Evolutionary conservation across 1,140 invertebrate species (phyloP).

Genomic region (Drosophila lini): DNA sequence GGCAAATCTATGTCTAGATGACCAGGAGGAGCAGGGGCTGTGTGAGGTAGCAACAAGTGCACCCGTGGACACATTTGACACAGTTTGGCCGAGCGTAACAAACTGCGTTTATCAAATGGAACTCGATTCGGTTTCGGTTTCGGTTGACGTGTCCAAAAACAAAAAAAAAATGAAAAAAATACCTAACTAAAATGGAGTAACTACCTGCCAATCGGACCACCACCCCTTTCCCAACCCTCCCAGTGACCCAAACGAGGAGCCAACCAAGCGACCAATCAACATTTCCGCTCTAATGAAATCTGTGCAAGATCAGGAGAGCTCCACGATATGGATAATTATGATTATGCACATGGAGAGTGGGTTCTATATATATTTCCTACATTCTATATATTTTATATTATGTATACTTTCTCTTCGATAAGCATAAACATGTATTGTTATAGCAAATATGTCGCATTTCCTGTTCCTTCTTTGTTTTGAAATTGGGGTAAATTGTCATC

Average conservation of each 20-base stretch:
- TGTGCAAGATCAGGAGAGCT: conserved; percentile 28
- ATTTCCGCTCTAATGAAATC: conserved; percentile 55
- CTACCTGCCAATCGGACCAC: conserved; percentile 1
- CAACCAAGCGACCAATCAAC: conserved; percentile 41
- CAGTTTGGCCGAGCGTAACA: conserved; percentile 78
- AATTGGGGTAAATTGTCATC: not conserved
- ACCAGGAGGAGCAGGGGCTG: not conserved
- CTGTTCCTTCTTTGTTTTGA: not conserved
- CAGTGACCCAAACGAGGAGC: conserved; percentile 24
- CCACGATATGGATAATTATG: conserved; percentile 17
- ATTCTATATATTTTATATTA: not conserved
- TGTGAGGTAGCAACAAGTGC: conserved; percentile 48
- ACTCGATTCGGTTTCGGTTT: conserved; percentile 51
- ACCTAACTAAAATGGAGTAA: not conserved
- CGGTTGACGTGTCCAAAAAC: conserved; percentile 67
- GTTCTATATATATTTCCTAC: not conserved
- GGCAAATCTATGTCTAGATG: conserved; percentile 24
- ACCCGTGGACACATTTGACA: conserved; percentile 76
- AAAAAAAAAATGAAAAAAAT: conserved; percentile 3
- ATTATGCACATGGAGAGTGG: conserved; percentile 5
- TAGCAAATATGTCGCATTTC: not conserved
- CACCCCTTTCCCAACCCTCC: not conserved
- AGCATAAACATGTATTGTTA: not conserved
- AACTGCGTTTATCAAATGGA: conserved; percentile 69
- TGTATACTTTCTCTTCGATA: not conserved